Conservation (phyloP, 2,113 vertebrate genomes). For the Rhinolophus sinicus region DNA sequence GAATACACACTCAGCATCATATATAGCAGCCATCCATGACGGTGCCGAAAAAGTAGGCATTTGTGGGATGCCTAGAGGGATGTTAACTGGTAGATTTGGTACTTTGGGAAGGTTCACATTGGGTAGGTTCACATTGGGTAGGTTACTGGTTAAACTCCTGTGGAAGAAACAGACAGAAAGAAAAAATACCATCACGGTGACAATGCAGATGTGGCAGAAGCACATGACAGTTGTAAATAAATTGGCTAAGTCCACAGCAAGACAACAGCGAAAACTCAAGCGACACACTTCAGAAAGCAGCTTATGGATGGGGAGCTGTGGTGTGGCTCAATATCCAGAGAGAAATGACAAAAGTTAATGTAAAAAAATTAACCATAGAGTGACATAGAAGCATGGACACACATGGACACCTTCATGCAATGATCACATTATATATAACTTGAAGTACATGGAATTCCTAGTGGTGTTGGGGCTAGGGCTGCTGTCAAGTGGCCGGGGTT, state of each 20-base stretch:
- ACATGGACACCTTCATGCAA: neutral
- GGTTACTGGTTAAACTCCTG: slow-evolving; percentile 99
- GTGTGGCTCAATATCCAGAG: slow-evolving; percentile 62
- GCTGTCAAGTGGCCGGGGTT: neutral
- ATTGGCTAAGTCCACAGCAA: slow-evolving; percentile 84
- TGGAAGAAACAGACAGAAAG: slow-evolving; percentile 99
- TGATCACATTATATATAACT: slow-evolving; percentile 24
- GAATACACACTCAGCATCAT: slow-evolving; percentile 99
- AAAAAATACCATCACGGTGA: slow-evolving; percentile 99
- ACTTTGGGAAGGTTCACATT: slow-evolving; percentile 99
- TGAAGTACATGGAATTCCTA: neutral
- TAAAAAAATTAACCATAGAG: slow-evolving; percentile 2
- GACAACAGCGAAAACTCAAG: slow-evolving; percentile 82
- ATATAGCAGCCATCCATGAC: slow-evolving; percentile 98
- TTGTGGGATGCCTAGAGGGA: slow-evolving; percentile 99
- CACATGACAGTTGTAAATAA: slow-evolving; percentile 90
- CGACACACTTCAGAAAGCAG: slow-evolving; percentile 83
- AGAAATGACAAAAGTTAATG: slow-evolving; percentile 43
- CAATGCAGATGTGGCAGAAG: slow-evolving; percentile 95
- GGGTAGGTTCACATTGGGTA: slow-evolving; percentile 99
- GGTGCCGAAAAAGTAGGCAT: slow-evolving; percentile 99
- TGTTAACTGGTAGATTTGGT: slow-evolving; percentile 99
- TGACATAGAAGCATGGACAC: neutral
- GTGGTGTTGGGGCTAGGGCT: neutral
- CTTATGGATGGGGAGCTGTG: slow-evolving; percentile 80